Evolutionary conservation across 2,888 invertebrate species (phyloP).

Genomic region (Pristionchus arcanus): DNA sequence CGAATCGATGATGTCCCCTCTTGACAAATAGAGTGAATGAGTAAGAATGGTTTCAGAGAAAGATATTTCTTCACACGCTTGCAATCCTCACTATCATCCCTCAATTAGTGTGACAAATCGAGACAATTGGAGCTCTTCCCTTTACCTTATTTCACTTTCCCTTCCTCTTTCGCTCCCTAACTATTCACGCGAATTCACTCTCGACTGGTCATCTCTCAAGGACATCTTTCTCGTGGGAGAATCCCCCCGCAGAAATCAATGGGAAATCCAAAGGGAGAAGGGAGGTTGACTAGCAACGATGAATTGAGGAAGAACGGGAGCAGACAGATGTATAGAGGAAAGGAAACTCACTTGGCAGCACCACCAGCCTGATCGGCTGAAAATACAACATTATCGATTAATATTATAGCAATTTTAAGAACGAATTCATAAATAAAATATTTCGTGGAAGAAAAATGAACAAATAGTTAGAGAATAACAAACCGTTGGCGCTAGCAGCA

Average conservation of each 20-base stretch:
- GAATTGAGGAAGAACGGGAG: background rate
- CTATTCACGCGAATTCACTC: slow-evolving; percentile 37
- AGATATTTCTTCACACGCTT: background rate
- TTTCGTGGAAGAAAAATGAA: background rate
- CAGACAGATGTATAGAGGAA: background rate
- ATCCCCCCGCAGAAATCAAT: slow-evolving; percentile 37
- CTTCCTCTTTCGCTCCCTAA: background rate
- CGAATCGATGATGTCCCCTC: slow-evolving; percentile 30
- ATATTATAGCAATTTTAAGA: background rate
- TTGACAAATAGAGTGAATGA: slow-evolving; percentile 41
- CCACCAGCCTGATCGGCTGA: slow-evolving; percentile 39
- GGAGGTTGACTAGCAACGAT: slow-evolving; percentile 8
- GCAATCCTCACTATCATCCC: background rate
- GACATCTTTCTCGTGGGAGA: slow-evolving; percentile 21
- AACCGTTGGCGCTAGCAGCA: background rate
- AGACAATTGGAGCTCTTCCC: background rate
- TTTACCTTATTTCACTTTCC: slow-evolving; percentile 19
- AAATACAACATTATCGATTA: background rate
- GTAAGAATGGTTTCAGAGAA: background rate
- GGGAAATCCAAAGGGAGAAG: background rate
- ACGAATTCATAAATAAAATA: no score
- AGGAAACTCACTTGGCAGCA: slow-evolving; percentile 5
- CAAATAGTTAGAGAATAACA: background rate
- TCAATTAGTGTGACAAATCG: background rate
- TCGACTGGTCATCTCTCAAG: slow-evolving; percentile 52